Percentiles rank a stretch among this genome's conserved stretches.
phyloP scores from a whole-genome alignment of 2,797 vertebrate genomes.

The Phalanger gymnotis region DNA sequence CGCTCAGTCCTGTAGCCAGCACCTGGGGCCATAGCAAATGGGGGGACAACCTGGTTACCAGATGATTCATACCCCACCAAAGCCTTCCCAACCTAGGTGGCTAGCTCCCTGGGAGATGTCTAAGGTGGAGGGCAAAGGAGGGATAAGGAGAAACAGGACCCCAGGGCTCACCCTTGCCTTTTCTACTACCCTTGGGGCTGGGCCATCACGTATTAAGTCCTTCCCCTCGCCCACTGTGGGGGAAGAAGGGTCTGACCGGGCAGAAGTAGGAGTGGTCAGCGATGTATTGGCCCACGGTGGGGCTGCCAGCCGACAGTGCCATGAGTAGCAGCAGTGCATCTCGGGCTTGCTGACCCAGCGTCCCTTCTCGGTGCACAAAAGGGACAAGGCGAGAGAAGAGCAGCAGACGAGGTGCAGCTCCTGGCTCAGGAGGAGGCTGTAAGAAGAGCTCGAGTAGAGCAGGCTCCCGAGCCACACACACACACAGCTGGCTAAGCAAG shows the following conservation, averaged over 20 bases:
- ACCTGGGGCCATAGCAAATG: slow-evolving; percentile 85
- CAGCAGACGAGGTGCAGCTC: slow-evolving; percentile 88
- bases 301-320: slow-evolving; percentile 93
- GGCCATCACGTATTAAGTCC: slow-evolving; percentile 19
- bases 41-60: slow-evolving; percentile 27
- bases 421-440: slow-evolving; percentile 87
- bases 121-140: background rate
- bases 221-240: background rate
- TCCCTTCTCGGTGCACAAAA: slow-evolving; percentile 96
- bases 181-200: background rate
- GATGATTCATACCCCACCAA: slow-evolving; percentile 27
- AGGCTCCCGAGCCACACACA: slow-evolving; percentile 93
- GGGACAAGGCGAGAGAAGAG: slow-evolving; percentile 97
- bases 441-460: slow-evolving; percentile 94
- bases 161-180: background rate
- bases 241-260: slow-evolving; percentile 87
- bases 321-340: slow-evolving; percentile 97
- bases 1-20: slow-evolving; percentile 96
- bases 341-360: slow-evolving; percentile 94
- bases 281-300: slow-evolving; percentile 92
- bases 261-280: slow-evolving; percentile 98
- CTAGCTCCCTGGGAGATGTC: background rate
- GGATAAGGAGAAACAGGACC: background rate
- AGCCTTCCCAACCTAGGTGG: background rate
- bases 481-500: slow-evolving; percentile 96